A percentile compares a stretch with the other conserved stretches of the same genome.
Conservation (phyloP, 2,888 invertebrate genomes). For the Rhamnusium bicolor region DNA sequence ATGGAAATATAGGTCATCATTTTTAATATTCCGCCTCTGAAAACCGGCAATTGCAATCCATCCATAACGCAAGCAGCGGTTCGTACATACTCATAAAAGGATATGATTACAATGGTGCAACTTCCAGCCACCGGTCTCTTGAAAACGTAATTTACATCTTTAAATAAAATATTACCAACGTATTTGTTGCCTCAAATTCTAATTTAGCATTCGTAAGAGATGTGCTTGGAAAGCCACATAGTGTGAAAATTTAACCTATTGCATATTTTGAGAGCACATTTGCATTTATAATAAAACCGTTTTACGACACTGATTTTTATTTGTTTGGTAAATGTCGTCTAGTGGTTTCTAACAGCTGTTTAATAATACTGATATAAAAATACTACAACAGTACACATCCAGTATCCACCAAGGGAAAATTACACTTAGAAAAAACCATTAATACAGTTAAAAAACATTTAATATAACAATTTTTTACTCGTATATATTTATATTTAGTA, state of each 20-base stretch:
- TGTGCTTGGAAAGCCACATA: background rate
- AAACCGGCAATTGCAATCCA: slow-evolving; percentile 25
- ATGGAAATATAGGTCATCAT: slow-evolving; percentile 26
- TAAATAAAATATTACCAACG: slow-evolving; percentile 14
- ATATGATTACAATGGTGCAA: slow-evolving; percentile 29
- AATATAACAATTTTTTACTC: no score
- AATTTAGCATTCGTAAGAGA: background rate
- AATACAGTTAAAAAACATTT: no score
- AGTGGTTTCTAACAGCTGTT: no score
- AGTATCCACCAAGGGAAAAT: no score
- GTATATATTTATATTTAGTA: no score
- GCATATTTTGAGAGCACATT: no score
- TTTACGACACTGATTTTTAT: no score
- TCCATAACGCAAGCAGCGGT: slow-evolving; percentile 15
- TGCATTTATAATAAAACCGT: no score
- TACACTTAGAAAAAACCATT: no score
- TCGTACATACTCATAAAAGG: slow-evolving; percentile 23
- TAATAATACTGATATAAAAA: no score
- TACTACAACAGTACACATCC: no score
- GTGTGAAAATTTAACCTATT: background rate
- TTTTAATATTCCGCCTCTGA: slow-evolving; percentile 28
- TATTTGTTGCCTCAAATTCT: background rate
- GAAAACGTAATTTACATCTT: slow-evolving; percentile 30
- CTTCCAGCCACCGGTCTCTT: slow-evolving; percentile 13
- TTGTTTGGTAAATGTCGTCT: no score